Conservation (phyloP, 2,113 vertebrate genomes). For the Anhinga rufa region DNA sequence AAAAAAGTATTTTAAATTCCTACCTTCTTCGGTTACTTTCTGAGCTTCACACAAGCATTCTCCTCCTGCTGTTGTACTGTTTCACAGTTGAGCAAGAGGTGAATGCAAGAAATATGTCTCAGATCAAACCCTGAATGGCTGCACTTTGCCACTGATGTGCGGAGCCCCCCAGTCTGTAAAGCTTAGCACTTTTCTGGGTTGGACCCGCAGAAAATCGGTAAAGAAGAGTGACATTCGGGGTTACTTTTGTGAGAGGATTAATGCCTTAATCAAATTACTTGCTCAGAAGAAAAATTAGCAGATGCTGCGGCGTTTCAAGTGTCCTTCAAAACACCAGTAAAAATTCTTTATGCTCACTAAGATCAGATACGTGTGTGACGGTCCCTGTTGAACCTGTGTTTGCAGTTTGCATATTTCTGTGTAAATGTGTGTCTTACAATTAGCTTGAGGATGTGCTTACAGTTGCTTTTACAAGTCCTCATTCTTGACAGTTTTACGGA, state of each 20-base stretch:
- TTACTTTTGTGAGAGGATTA: constrained; percentile 29
- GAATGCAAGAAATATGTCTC: background rate
- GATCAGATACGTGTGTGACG: background rate
- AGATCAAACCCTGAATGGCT: background rate
- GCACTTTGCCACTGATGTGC: background rate
- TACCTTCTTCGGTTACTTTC: background rate
- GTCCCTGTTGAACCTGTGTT: constrained; percentile 19
- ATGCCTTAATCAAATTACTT: background rate
- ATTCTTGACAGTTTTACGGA: constrained; percentile 73
- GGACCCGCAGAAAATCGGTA: background rate
- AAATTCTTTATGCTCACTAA: background rate
- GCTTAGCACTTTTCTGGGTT: background rate
- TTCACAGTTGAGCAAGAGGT: background rate
- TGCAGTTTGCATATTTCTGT: constrained; percentile 55
- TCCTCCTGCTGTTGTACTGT: background rate
- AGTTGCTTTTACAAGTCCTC: constrained; percentile 67
- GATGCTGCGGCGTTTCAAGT: background rate
- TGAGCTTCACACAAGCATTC: background rate
- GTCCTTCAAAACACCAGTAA: background rate
- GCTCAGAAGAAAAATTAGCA: background rate
- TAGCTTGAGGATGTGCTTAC: constrained; percentile 60
- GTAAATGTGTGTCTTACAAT: constrained; percentile 47
- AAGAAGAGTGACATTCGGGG: background rate
- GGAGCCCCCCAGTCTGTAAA: background rate
- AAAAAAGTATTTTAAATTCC: background rate